Percentiles rank a stretch among this genome's conserved stretches.
Evolutionary conservation across 1,140 invertebrate species (phyloP).

Genomic region (Cyphomyrmex costatus): DNA sequence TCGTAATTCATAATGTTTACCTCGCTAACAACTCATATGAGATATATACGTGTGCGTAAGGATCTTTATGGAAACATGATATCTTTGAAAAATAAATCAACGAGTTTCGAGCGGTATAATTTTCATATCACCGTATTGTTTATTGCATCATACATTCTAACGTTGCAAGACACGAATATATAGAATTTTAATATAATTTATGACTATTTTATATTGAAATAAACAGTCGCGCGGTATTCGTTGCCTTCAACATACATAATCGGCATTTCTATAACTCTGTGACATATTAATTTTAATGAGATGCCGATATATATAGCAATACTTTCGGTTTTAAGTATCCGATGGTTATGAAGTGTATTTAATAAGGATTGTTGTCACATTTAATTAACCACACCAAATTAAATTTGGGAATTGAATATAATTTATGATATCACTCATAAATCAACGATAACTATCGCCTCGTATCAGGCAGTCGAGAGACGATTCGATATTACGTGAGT

Average conservation of each 20-base stretch:
- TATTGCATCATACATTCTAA: not conserved
- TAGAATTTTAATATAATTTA: constrained; percentile 50
- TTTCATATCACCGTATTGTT: constrained; percentile 24
- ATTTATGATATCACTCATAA: constrained; percentile 40
- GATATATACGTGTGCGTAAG: not conserved
- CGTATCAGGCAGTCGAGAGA: not conserved
- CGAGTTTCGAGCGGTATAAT: constrained; percentile 11
- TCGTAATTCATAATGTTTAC: constrained; percentile 33
- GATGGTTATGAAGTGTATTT: not conserved
- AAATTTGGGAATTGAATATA: not conserved
- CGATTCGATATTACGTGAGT: constrained; percentile 64
- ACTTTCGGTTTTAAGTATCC: not conserved
- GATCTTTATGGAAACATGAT: constrained; percentile 9
- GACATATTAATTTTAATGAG: constrained; percentile 39
- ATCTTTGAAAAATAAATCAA: constrained; percentile 26
- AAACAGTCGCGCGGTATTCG: not conserved
- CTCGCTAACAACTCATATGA: constrained; percentile 10
- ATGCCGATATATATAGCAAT: not conserved
- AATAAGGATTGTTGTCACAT: not conserved
- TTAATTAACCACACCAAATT: constrained; percentile 20
- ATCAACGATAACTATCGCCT: constrained; percentile 26
- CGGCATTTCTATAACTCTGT: not conserved
- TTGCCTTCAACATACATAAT: constrained; percentile 14
- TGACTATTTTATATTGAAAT: constrained; percentile 30
- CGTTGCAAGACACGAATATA: not conserved